Base-by-base conservation (phyloP, 2,888 invertebrate genomes). In the Clostera curtula region DNA sequence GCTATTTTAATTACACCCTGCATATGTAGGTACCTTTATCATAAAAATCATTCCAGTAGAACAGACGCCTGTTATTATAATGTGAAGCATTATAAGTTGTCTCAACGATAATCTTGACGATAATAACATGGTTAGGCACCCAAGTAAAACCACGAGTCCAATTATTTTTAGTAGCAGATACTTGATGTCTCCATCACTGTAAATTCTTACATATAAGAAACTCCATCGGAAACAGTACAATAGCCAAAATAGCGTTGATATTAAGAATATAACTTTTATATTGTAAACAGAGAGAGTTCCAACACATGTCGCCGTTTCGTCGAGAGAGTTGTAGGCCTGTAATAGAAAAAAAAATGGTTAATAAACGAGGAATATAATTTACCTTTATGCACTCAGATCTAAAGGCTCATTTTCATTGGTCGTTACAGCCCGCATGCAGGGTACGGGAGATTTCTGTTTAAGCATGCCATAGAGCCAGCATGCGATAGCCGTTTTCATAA, bases 281-380 rank as follows among this genome's bases (percentile, higher is more conserved):
- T 80, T 82, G 33, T 65, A 53, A 1, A 57, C 69, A 4, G 58
- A 57, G 17, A 77, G 38, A 12, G 77, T 49, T 29, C 57, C 62
- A 18, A 72, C 40, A 33, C 74, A 80, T 1, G 65, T 66, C 30
- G 59, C 62, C n/a, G 58, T 56, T 48, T 73, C 69, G 18, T 80
- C 80, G 36, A 82, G 43, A 18, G 62, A 59, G 30, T 54, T 40
- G 38, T 80, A 82, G 2, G 80, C 82, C 80, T 82, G 64, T 30
- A 75, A 75, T 7, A 25, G 26, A 24, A 21, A 18, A 9, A 11
- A 1, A 8, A 14, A 19, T 20, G 5, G 20, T 10, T 14, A 25
- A n/a, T 35, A 40, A 39, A n/a, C n/a, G n/a, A n/a, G n/a, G n/a
- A n/a, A n/a, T n/a, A n/a, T n/a, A n/a, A n/a, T n/a, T n/a, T n/a